Evolutionary conservation across 2,888 invertebrate genomes (phyloP).

Genomic region (Cerceris rybyensis): DNA sequence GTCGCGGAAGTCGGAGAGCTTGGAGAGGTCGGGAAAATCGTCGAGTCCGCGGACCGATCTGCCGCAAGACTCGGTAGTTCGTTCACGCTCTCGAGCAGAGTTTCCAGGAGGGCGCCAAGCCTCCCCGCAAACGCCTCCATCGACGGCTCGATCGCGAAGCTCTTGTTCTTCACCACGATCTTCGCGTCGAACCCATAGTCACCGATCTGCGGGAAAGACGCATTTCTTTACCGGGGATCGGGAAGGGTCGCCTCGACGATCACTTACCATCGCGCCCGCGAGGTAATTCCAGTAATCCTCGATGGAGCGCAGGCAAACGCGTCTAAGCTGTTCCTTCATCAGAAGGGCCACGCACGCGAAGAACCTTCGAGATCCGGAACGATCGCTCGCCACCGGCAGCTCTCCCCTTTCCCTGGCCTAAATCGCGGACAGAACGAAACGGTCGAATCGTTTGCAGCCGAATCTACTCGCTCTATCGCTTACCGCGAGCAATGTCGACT

Average conservation of each 20-base stretch:
- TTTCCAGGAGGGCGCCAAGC: slow-evolving; percentile 88
- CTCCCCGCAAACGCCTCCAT: slow-evolving; percentile 89
- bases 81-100: slow-evolving; percentile 88
- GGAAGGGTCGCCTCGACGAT: neutral
- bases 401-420: neutral
- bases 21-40: too few relatives aligned
- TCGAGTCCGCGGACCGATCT: neutral
- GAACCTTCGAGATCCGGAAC: neutral
- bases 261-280: slow-evolving; percentile 88
- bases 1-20: too few relatives aligned
- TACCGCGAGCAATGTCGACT: slow-evolving; percentile 86
- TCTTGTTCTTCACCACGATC: slow-evolving; percentile 84
- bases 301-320: slow-evolving; percentile 90
- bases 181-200: slow-evolving; percentile 88
- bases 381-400: neutral
- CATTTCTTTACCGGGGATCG: neutral
- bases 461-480: slow-evolving; percentile 2
- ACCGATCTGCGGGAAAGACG: slow-evolving; percentile 82
- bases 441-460: neutral
- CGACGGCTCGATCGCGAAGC: slow-evolving; percentile 88
- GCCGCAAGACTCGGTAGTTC: slow-evolving; percentile 80
- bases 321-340: slow-evolving; percentile 94
- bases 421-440: neutral
- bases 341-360: slow-evolving; percentile 82
- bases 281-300: slow-evolving; percentile 90